Evolutionary conservation across 1,140 invertebrate genomes (phyloP), one percentile per base, ranked within the genome.

Genomic region (Atta colombica): DNA sequence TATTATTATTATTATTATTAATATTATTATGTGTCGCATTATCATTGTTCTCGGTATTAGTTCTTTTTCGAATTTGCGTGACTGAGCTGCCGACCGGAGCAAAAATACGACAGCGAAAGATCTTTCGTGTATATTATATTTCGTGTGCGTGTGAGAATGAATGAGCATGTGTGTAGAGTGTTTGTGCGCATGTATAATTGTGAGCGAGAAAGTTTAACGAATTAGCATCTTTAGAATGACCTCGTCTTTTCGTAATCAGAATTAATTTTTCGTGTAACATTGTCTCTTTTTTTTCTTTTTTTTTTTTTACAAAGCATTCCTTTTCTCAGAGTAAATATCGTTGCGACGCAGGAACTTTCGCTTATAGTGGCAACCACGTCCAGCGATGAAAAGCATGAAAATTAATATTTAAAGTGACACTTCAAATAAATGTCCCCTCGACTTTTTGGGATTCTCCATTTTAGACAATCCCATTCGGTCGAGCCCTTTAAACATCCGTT

Each of bases 21-120:
- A 89, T 92, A 93, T 90, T 91, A 89, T 84, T 68, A 88, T 82
- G 78, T 89, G 89, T 90, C 87, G 89, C 91, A 91, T 92, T 93
- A 93, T 93, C 90, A 93, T 93, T 93, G 92, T 94, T 93, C 91
- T 92, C 89, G 87, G 89, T 87, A 89, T 87, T 63, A 77, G 28
- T 80, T 74, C 68, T 86, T 85, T 82, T 74, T 87, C 86, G 66
- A 86, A 75, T 89, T 90, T 61, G 81, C 77, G 88, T 86, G 89
- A 89, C 75, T 55, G 75, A 75, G 71, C 31, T 63, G 55, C 69
- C 77, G 49, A 71, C 21, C 16, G 39, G 28, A 55, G 45, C 74
- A 63, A 65, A 49, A 81, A 35, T 86, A 53, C 80, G 66, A 68
- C 18, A 53, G 86, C 65, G 72, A 69, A 51, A n/a, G 49, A 58